phyloP scores from a whole-genome alignment of 1,140 invertebrate species.

The Habropoda laboriosa region DNA sequence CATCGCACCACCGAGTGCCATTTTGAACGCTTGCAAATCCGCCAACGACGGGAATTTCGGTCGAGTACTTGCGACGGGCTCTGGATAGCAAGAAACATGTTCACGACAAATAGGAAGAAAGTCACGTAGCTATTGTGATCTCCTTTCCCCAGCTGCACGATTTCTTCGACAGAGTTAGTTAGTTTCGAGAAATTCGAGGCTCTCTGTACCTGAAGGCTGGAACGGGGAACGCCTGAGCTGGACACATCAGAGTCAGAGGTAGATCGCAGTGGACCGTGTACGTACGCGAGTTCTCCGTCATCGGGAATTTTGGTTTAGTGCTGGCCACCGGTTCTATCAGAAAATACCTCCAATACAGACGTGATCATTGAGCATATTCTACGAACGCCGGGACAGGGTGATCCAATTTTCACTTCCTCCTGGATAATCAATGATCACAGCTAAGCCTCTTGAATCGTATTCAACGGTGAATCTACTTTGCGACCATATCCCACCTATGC shows the following conservation, averaged over 20 bases:
- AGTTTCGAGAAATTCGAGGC: not conserved
- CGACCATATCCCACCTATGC: too few species aligned
- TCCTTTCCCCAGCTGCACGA: not conserved
- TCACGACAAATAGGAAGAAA: slow-evolving; percentile 39
- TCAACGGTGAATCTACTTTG: too few species aligned
- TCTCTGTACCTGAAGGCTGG: slow-evolving; percentile 75
- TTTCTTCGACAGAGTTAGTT: slow-evolving; percentile 37
- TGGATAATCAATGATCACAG: slow-evolving; percentile 1
- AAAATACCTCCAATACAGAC: slow-evolving; percentile 30
- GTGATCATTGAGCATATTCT: not conserved
- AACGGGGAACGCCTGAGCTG: slow-evolving; percentile 86
- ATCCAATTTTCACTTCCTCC: too few species aligned
- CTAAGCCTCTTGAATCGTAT: not conserved
- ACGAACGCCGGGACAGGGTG: slow-evolving; percentile 51
- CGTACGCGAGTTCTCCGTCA: slow-evolving; percentile 84
- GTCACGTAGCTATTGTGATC: too few species aligned
- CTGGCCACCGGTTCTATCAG: slow-evolving; percentile 88
- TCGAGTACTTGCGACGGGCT: slow-evolving; percentile 79
- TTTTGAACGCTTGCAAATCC: slow-evolving; percentile 77
- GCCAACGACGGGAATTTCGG: slow-evolving; percentile 80
- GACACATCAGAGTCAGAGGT: slow-evolving; percentile 85
- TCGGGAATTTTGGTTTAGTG: slow-evolving; percentile 88
- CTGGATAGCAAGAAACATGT: too few species aligned
- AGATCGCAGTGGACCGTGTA: slow-evolving; percentile 80
- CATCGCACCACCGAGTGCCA: slow-evolving; percentile 75